Percentiles rank a stretch among this genome's conserved stretches.
These are phyloP conservation scores for Paguma larvata DNA, from an alignment of 2,797 vertebrate genomes.

Conservation along the genomic window DNA sequence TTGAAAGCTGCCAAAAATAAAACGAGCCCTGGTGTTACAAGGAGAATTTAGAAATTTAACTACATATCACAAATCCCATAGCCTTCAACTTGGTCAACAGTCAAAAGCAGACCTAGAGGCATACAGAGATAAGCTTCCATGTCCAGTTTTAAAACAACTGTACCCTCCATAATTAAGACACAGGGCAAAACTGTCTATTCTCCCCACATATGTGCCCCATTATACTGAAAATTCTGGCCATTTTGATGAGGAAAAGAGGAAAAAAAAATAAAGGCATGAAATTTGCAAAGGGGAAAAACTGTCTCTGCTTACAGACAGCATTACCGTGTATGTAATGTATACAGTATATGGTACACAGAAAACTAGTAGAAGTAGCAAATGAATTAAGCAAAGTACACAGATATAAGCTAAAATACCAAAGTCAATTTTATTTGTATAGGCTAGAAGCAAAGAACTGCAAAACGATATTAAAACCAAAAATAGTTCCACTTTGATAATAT, in stretches of 20 bases:
- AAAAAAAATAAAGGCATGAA: neutral
- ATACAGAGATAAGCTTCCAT: neutral
- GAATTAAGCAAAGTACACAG: neutral
- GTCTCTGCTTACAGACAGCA: neutral
- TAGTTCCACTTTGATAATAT: neutral
- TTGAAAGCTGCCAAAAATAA: neutral
- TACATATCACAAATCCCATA: neutral
- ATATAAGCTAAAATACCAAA: neutral
- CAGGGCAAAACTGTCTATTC: neutral
- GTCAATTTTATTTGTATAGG: neutral
- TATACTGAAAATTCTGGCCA: too few species aligned
- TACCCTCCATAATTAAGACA: neutral
- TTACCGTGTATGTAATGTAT: neutral
- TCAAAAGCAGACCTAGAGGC: neutral
- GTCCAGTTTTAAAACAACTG: neutral
- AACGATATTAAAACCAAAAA: neutral
- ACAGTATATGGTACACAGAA: neutral
- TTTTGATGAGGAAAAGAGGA: neutral
- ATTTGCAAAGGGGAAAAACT: neutral
- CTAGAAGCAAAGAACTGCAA: neutral
- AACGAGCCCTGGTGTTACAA: neutral
- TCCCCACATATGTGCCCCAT: neutral
- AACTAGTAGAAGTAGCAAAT: neutral
- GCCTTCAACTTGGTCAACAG: neutral
- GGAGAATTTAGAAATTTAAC: conserved; percentile 1